A percentile compares a stretch with the other conserved stretches of the same genome.
These are phyloP conservation scores for Limnephilus lunatus DNA, from an alignment of 2,888 invertebrate species.

Conservation along the genomic window DNA sequence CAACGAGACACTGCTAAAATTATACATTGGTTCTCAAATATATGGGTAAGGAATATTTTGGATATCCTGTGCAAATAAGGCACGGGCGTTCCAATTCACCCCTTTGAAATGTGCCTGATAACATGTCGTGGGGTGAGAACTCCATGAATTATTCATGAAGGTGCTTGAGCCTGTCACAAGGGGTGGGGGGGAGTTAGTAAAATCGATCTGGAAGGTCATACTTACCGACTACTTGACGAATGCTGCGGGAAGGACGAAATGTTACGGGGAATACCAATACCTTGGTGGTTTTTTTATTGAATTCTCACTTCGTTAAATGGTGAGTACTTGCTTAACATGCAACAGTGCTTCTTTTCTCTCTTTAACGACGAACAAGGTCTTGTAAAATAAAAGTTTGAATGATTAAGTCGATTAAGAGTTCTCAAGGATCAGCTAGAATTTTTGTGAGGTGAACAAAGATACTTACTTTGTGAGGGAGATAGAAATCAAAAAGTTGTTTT, in stretches of 20 bases:
- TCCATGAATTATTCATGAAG: conserved; percentile 54
- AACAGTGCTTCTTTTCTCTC: background rate
- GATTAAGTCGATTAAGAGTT: background rate
- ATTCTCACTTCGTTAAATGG: conserved; percentile 7
- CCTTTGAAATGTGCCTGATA: conserved; percentile 59
- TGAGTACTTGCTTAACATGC: background rate
- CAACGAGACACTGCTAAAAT: background rate
- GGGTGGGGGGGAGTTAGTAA: conserved; percentile 22
- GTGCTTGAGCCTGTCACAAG: conserved; percentile 33
- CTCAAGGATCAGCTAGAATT: background rate
- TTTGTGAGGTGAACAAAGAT: background rate
- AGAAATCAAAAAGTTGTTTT: background rate
- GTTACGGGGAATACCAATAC: background rate
- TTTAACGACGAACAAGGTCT: background rate
- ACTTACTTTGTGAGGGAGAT: background rate
- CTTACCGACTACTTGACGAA: conserved; percentile 48
- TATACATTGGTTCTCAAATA: conserved; percentile 16
- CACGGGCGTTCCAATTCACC: conserved; percentile 48
- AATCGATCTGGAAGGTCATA: conserved; percentile 50
- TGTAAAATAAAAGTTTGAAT: background rate
- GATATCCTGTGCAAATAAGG: conserved; percentile 46
- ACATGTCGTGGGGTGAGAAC: conserved; percentile 49
- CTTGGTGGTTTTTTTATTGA: background rate
- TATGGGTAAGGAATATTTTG: conserved; percentile 38
- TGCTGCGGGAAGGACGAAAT: conserved; percentile 26